phyloP scores from a whole-genome alignment of 2,888 invertebrate genomes.

The Lacanobia oleracea region DNA sequence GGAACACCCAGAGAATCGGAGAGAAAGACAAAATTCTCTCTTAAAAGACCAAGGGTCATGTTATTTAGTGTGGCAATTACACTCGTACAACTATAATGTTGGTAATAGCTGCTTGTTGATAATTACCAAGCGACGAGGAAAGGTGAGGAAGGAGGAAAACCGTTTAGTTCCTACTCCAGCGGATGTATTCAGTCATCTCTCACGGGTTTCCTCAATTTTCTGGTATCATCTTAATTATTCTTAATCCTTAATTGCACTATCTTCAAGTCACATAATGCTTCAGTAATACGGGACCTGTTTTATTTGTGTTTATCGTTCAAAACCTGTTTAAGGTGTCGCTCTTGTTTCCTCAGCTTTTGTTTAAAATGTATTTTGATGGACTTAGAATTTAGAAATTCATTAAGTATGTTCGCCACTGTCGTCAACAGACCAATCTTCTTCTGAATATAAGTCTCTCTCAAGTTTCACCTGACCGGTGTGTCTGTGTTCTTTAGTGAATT shows the following conservation, averaged over 20 bases:
- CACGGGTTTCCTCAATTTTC: slow-evolving; percentile 36
- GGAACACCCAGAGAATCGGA: background rate
- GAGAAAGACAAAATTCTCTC: background rate
- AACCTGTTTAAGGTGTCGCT: background rate
- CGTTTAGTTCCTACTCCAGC: slow-evolving; percentile 20
- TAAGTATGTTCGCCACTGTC: too few relatives aligned
- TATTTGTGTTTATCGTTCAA: background rate
- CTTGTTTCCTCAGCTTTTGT: background rate
- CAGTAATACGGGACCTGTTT: background rate
- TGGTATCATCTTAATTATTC: slow-evolving; percentile 31
- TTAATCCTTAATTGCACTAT: background rate
- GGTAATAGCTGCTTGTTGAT: slow-evolving; percentile 3
- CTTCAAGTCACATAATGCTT: background rate
- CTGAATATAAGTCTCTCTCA: too few relatives aligned
- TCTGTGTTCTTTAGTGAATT: background rate
- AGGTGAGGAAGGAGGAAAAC: slow-evolving; percentile 3
- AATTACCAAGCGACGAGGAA: slow-evolving; percentile 18
- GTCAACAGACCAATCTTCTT: too few relatives aligned
- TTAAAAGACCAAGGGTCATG: background rate
- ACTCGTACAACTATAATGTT: background rate
- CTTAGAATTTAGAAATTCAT: too few relatives aligned
- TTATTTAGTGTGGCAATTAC: background rate
- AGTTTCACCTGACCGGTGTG: background rate
- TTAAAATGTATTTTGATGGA: background rate
- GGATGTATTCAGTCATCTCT: slow-evolving; percentile 32